These are phyloP conservation scores for Nasua narica DNA, from an alignment of 2,797 vertebrate genomes.

Conservation along the genomic window DNA sequence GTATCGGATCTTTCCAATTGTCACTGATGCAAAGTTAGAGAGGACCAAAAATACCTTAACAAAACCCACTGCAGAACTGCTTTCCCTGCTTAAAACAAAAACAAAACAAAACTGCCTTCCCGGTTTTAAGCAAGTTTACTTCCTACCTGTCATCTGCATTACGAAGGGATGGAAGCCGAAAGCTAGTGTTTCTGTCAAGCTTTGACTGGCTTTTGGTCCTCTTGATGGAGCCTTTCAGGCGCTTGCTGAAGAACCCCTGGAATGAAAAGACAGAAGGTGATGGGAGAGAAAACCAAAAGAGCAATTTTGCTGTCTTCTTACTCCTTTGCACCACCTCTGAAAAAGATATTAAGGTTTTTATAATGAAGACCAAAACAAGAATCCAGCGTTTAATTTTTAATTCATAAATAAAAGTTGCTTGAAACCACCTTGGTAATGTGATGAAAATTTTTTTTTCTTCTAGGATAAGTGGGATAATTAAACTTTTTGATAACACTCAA, in stretches of 20 bases:
- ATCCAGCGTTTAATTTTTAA: neutral
- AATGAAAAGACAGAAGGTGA: constrained; percentile 73
- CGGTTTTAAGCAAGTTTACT: neutral
- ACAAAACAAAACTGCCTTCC: neutral
- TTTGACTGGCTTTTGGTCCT: constrained; percentile 98
- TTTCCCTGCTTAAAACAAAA: neutral
- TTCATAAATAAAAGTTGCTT: neutral
- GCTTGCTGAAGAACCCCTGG: constrained; percentile 97
- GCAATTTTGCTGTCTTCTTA: neutral
- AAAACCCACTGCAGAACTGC: neutral
- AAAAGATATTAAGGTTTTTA: neutral
- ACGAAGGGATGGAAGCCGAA: constrained; percentile 91
- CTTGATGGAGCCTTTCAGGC: constrained; percentile 98
- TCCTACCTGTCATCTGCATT: constrained; percentile 92
- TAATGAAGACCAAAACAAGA: neutral
- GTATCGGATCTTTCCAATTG: neutral
- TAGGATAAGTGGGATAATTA: neutral
- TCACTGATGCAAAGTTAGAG: neutral
- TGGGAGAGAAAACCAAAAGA: constrained; percentile 41
- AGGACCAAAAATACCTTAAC: neutral
- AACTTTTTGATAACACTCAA: neutral
- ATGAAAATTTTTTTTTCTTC: neutral
- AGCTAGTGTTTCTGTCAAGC: constrained; percentile 94
- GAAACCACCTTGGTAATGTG: neutral
- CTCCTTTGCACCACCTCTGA: neutral